Percentiles rank a stretch among this genome's conserved stretches.
These are phyloP conservation scores for Pseudorectes ferrugineus DNA, from an alignment of 2,113 vertebrate species.

Conservation along the genomic window DNA sequence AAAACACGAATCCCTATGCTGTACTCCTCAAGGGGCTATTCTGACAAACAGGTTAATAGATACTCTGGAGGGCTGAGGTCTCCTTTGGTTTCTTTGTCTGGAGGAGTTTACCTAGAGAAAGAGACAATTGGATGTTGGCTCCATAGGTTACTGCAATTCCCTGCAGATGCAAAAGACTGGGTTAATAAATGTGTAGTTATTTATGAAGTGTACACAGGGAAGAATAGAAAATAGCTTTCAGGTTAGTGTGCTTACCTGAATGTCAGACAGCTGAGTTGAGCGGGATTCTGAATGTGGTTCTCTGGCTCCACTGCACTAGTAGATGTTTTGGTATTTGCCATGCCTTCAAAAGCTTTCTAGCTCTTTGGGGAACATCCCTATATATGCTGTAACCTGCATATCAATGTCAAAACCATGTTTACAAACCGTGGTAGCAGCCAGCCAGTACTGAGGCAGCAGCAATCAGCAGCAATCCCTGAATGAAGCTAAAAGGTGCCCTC, in stretches of 20 bases:
- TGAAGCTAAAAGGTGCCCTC: neutral
- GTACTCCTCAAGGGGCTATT: neutral
- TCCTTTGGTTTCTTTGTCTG: neutral
- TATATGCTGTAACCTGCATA: neutral
- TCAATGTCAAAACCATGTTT: neutral
- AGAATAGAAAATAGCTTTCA: neutral
- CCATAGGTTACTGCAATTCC: neutral
- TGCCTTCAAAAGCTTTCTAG: neutral
- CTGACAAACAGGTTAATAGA: neutral
- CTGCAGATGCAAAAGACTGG: neutral
- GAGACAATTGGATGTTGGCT: neutral
- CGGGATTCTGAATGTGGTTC: neutral
- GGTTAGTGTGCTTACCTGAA: neutral
- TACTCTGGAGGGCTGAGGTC: neutral
- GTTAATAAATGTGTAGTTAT: neutral
- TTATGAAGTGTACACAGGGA: neutral
- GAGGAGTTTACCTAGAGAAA: neutral
- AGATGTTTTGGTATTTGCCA: neutral
- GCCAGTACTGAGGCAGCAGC: neutral
- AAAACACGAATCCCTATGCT: neutral
- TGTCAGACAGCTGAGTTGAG: rapidly evolving
- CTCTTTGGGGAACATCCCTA: neutral
- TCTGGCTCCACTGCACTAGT: neutral
- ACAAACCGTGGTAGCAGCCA: neutral
- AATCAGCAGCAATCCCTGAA: neutral